These are phyloP conservation scores for Tetrax tetrax DNA, from an alignment of 2,113 vertebrate species.

Conservation along the genomic window DNA sequence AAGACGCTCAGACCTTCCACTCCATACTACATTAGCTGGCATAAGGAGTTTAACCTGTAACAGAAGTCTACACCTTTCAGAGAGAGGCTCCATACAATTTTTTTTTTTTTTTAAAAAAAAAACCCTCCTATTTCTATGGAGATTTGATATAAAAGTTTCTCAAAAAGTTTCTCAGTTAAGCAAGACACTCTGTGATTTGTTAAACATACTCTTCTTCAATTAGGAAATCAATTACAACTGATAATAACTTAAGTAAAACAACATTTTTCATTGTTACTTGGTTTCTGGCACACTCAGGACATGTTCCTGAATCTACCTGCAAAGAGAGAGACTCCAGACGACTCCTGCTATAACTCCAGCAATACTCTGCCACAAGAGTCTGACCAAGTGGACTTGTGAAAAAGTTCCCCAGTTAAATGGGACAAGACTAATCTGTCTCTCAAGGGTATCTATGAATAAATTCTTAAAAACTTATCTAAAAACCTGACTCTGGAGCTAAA, in stretches of 20 bases:
- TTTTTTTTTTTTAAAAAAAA: neutral
- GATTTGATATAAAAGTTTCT: neutral
- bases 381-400: neutral
- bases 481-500: neutral
- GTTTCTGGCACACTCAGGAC: neutral
- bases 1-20: neutral
- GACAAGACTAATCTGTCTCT: neutral
- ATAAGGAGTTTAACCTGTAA: neutral
- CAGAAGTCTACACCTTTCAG: neutral
- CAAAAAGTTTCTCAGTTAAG: neutral
- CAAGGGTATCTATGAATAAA: neutral
- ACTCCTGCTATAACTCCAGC: neutral
- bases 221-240: neutral
- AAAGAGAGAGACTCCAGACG: neutral
- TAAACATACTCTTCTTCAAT: neutral
- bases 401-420: neutral
- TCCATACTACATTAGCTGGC: neutral
- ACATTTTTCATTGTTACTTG: neutral
- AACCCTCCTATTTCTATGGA: neutral
- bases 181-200: neutral
- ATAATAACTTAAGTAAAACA: neutral
- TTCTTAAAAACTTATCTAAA: neutral
- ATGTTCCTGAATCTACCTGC: neutral
- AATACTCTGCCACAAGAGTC: neutral
- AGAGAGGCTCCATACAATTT: neutral